A percentile compares a stretch with the other conserved stretches of the same genome.
Evolutionary conservation across 2,113 vertebrate genomes (phyloP).

Genomic region (Oplegnathus fasciatus): DNA sequence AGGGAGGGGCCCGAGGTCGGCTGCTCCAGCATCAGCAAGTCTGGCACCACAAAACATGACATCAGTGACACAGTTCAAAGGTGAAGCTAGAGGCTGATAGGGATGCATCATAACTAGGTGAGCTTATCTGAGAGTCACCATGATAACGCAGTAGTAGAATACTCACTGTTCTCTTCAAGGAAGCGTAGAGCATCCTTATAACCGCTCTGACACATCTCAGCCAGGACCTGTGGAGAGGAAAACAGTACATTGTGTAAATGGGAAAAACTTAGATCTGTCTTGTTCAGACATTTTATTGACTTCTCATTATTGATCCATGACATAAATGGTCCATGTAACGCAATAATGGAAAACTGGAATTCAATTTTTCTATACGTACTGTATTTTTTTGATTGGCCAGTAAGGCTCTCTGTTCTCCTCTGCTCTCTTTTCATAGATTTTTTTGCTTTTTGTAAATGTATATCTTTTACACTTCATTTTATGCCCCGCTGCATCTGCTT

Average conservation of each 20-base stretch:
- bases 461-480: too few relatives aligned
- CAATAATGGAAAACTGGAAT: not conserved
- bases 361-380: too few relatives aligned
- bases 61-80: conserved; percentile 13
- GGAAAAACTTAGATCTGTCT: too few relatives aligned
- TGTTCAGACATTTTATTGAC: not conserved
- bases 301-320: not conserved
- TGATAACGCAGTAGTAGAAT: not conserved
- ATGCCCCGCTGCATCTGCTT: too few relatives aligned
- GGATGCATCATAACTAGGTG: too few relatives aligned
- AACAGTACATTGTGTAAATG: not conserved
- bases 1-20: conserved; percentile 64
- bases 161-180: conserved; percentile 90
- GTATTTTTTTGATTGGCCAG: too few relatives aligned
- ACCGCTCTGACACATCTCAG: conserved; percentile 91
- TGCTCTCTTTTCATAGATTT: too few relatives aligned
- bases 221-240: conserved; percentile 84
- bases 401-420: too few relatives aligned
- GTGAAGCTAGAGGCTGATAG: not conserved
- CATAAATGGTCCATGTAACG: not conserved
- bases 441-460: too few relatives aligned
- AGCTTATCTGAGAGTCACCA: not conserved
- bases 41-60: conserved; percentile 72
- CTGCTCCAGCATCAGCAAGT: conserved; percentile 80
- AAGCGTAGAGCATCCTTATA: conserved; percentile 92